phyloP scores from a whole-genome alignment of 1,140 invertebrate species.

The Scaptomyza montana region DNA sequence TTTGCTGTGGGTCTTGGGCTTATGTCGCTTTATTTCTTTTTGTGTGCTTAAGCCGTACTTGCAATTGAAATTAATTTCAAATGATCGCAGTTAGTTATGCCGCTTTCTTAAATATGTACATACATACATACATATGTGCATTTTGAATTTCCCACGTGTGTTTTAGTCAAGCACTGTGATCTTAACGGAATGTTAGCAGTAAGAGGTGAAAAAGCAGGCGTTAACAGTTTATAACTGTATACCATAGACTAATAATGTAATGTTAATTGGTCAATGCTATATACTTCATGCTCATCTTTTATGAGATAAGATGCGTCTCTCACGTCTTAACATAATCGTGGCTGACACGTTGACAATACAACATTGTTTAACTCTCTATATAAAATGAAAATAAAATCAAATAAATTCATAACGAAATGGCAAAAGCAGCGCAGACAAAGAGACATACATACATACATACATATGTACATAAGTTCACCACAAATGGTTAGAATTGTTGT shows the following conservation, averaged over 20 bases:
- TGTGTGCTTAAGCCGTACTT: conserved; percentile 10
- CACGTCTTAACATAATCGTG: conserved; percentile 32
- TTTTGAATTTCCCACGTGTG: conserved; percentile 3
- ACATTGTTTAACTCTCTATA: conserved; percentile 46
- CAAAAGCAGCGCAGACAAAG: conserved; percentile 4
- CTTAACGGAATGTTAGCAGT: background rate
- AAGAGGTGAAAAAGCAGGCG: conserved; percentile 5
- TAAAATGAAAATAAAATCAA: conserved; percentile 36
- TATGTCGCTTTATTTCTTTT: background rate
- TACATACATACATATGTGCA: too few relatives aligned
- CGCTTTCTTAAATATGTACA: conserved; percentile 6
- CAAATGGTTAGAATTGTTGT: conserved; percentile 65
- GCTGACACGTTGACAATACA: conserved; percentile 44
- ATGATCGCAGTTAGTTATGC: conserved; percentile 15
- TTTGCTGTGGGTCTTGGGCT: conserved; percentile 28
- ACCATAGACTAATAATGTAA: background rate
- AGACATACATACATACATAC: too few relatives aligned
- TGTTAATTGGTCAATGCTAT: background rate
- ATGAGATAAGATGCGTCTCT: background rate
- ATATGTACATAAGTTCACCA: conserved; percentile 41
- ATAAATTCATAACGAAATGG: background rate
- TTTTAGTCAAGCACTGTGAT: background rate
- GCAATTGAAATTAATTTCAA: conserved; percentile 26
- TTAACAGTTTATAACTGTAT: background rate
- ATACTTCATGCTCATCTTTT: conserved; percentile 24